Evolutionary conservation across 30 jellyfish, hydroid and myxozoan genomes (phyloP), one percentile per base, ranked within the genome.

Genomic region (Euphysa ruthae): DNA sequence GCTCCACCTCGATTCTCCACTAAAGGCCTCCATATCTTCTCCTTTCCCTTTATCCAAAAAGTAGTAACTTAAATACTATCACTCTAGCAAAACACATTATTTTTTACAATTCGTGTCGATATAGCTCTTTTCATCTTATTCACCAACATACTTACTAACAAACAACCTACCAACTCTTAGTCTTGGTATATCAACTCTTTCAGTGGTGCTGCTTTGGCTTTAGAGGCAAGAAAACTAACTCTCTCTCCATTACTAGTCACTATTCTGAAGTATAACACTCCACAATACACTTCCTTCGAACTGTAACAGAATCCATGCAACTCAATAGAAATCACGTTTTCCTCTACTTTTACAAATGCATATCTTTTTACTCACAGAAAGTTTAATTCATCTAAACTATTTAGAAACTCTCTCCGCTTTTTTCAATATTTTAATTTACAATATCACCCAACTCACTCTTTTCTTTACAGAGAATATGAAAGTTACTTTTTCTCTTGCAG

Each of bases 11-110:
- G 26, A 56, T 56, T 56, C 15, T 56, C 70, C 7, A 56, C 70
- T 43, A 35, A 56, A 16, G 70, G 73, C 19, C 33, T 62, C 75
- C 75, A 62, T 4, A 7, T 7, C 20, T 28, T 72, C 57, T 42
- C 69, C 44, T 63, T 52, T 29, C 75, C 75, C 25, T 55, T 73
- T 12, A 82, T 65, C 94, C 91, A 82, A 65, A 78, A 73, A 21
- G 74, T 32, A 1, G 85, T 50, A 27, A 84, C 84, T 57, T 55
- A 32, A 10, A 91, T 73, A 54, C n/a, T n/a, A n/a, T 82, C 92
- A 20, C 69, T 66, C 92, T 85, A 63, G 35, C 44, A 72, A 35
- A 29, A 71, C 21, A 63, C 62, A 32, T 71, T 66, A 15, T 66
- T 58, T 46, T 68, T 71, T n/a, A 4, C 65, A n/a, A 51, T 44